A percentile compares a stretch with the other conserved stretches of the same genome.
Evolutionary conservation across 2,113 vertebrate genomes (phyloP).

Genomic region (Stigmatopora nigra): DNA sequence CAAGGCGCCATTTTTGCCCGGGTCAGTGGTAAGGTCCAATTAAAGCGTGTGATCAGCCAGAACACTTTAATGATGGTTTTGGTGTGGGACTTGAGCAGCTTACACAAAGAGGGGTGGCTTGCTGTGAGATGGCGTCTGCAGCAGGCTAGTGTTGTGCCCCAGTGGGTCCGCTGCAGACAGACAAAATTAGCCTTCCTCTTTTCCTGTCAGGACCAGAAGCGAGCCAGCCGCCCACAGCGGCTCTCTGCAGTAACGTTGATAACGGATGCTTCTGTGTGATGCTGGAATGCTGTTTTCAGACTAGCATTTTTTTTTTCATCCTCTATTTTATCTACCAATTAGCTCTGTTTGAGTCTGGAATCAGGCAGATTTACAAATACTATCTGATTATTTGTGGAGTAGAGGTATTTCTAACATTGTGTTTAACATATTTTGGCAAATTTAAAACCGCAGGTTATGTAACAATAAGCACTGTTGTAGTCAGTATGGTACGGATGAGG

Average conservation of each 20-base stretch:
- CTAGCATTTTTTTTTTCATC: not conserved
- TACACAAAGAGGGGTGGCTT: conserved; percentile 38
- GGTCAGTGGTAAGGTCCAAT: conserved; percentile 63
- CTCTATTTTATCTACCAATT: conserved; percentile 1
- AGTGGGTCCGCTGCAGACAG: conserved; percentile 55
- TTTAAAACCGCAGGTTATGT: not conserved
- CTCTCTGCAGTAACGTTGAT: conserved; percentile 4
- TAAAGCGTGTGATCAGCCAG: conserved; percentile 75
- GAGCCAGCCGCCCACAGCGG: conserved; percentile 16
- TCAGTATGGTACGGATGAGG: not conserved
- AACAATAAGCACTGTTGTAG: not conserved
- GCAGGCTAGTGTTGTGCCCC: conserved; percentile 54
- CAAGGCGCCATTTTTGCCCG: conserved; percentile 65
- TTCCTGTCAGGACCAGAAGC: conserved; percentile 33
- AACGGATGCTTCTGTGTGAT: conserved; percentile 2
- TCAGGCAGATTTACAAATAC: not conserved
- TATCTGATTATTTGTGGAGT: not conserved
- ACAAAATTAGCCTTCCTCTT: conserved; percentile 45
- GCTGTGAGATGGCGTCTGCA: conserved; percentile 60
- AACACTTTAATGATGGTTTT: conserved; percentile 74
- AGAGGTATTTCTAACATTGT: not conserved
- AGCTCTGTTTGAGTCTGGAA: not conserved
- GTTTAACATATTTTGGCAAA: not conserved
- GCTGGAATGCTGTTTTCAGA: not conserved
- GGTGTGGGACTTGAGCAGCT: conserved; percentile 56